Base-by-base conservation (phyloP, 1,140 invertebrate species). In the Nomia melanderi region DNA sequence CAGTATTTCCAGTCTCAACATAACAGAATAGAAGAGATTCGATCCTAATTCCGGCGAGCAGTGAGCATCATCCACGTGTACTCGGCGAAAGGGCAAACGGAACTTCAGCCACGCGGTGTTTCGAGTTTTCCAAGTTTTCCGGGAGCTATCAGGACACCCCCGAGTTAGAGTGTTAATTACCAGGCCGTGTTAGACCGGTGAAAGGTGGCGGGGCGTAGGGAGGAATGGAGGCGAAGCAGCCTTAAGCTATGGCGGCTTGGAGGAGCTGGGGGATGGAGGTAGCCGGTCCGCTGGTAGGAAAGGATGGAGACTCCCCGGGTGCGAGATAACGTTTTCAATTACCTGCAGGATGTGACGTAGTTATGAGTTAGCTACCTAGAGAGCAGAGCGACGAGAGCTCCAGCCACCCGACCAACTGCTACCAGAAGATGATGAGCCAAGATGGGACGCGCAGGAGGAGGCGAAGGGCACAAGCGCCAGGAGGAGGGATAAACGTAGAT, bases 311-410 rank as follows among this genome's bases (percentile, higher is more conserved):
- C 81, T 87, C 73, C n/a, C 83, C 82, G 88, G 89, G 88, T 87
- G 85, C 89, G 87, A 92, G 91, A 92, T 92, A 92, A 92, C 90
- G 88, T 92, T 92, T 92, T 92, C 91, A 92, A 92, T 92, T 92
- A 92, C 90, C 91, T 88, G 85, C 91, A 92, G 91, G 91, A 92
- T 92, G 89, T 91, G 90, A 92, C 86, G 91, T 89, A 92, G 89
- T 92, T 92, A 91, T 91, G 90, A 92, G 91, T 92, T 91, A 88
- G 90, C 88, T 87, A 86, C 85, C 86, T 86, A 88, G 83, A 86
- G 85, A 83, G 82, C 72, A 84, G 60, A 84, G 72, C 70, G 73
- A 67, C 72, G 64, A 50, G 64, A 74, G 73, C 63, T 78, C 77
- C 86, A 86, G 81, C 83, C 86, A 88, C 71, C 82, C 84, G 78